Evolutionary conservation across 2,113 vertebrate genomes (phyloP), one percentile per base, ranked within the genome.

Genomic region (Thunnus maccoyii): DNA sequence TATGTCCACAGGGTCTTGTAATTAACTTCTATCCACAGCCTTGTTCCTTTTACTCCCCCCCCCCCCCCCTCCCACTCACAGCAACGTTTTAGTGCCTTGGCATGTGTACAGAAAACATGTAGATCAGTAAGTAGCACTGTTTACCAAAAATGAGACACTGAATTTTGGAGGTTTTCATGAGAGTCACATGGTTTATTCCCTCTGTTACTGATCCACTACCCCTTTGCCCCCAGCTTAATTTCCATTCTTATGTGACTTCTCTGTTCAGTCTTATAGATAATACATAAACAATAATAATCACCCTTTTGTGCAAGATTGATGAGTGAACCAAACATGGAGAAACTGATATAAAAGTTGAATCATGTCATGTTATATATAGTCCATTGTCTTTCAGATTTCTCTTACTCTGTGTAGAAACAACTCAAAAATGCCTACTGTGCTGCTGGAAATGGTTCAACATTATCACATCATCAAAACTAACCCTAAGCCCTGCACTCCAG

Each of bases 11-110:
- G 18, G 18, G 50, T 18, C 8, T 20, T 54, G 50, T 47, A 1
- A 68, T 58, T 71, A 58, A 52, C 44, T 60, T 64, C 18, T 57
- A 8, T 8, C 36, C 36, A 16, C 79, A 73, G 58, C 32, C 74
- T 80, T 68, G 75, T 83, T 83, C 55, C 78, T 17, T 48, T 61
- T 41, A 20, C 22, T 22, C 22, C 22, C 22, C 22, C 22, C 22
- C 22, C 22, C 22, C 22, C 22, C 22, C 32, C 11, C 11, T 22
- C 18, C n/a, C 3, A 13, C 18, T 27, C 12, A 2, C 71, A 58
- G 30, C 30, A 13, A 44, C 25, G 55, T 64, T 41, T 52, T 66
- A 20, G 14, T 25, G 4, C n/a, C 3, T 25, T 67, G 58, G 7
- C 20, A 69, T 18, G n/a, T 10, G 48, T 27, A 56, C 17, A 75